A percentile compares a stretch with the other conserved stretches of the same genome.
These are phyloP conservation scores for Halictus rubicundus DNA, from an alignment of 1,140 invertebrate species.

Conservation along the genomic window DNA sequence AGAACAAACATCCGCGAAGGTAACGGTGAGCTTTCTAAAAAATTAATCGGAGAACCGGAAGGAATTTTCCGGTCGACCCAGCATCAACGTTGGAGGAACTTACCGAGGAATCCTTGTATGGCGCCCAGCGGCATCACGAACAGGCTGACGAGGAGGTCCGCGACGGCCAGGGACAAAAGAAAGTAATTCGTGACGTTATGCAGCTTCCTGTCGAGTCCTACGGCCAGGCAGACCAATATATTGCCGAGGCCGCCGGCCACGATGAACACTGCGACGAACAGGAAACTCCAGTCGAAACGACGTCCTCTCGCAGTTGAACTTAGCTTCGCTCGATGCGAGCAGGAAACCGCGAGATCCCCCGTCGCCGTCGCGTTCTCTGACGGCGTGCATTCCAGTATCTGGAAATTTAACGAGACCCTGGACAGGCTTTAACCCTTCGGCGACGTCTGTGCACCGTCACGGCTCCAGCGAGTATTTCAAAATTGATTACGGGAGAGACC, in stretches of 20 bases:
- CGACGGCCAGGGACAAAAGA: constrained; percentile 94
- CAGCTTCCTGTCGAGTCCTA: constrained; percentile 90
- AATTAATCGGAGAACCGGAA: too few species aligned
- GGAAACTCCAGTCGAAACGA: constrained; percentile 86
- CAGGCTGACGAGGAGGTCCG: constrained; percentile 94
- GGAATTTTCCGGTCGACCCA: too few species aligned
- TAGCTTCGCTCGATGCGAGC: constrained; percentile 50
- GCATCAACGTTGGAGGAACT: constrained; percentile 75
- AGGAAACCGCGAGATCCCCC: constrained; percentile 62
- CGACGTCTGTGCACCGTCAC: too few species aligned
- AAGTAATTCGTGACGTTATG: constrained; percentile 98
- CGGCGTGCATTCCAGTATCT: constrained; percentile 68
- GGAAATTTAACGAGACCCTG: background rate
- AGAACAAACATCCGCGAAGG: too few species aligned
- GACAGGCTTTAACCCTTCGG: background rate
- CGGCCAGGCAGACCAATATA: constrained; percentile 94
- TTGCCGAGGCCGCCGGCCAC: constrained; percentile 94
- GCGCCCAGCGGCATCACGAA: constrained; percentile 95
- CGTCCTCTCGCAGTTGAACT: constrained; percentile 39
- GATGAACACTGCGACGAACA: constrained; percentile 91
- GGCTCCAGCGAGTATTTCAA: too few species aligned
- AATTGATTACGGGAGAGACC: too few species aligned
- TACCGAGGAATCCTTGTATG: constrained; percentile 91
- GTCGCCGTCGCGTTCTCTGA: constrained; percentile 41
- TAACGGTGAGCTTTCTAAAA: too few species aligned